Evolutionary conservation across 2,888 invertebrate species (phyloP).

Genomic region (Idaea biselata): DNA sequence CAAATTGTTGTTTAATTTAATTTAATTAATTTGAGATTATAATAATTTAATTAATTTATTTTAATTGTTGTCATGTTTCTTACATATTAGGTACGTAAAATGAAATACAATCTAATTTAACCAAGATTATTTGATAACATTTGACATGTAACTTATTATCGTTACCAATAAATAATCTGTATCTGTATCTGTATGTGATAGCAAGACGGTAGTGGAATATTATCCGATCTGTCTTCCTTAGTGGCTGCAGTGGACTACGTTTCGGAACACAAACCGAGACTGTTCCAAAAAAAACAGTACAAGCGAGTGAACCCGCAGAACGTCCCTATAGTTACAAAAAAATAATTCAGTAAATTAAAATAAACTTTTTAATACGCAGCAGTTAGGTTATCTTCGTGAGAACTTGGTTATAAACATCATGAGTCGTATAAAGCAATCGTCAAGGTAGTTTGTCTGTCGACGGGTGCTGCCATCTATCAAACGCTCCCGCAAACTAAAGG

Average conservation of each 20-base stretch:
- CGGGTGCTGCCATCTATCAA: conserved; percentile 74
- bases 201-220: too few relatives aligned
- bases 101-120: too few relatives aligned
- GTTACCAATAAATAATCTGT: too few relatives aligned
- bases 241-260: not conserved
- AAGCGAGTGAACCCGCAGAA: not conserved
- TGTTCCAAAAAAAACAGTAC: not conserved
- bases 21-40: too few relatives aligned
- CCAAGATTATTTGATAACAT: too few relatives aligned
- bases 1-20: too few relatives aligned
- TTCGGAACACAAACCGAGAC: not conserved
- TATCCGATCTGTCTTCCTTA: not conserved
- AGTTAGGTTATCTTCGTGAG: conserved; percentile 16
- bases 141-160: too few relatives aligned
- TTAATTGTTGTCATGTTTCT: too few relatives aligned
- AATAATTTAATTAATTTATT: too few relatives aligned
- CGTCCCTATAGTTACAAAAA: conserved; percentile 3
- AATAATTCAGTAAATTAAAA: conserved; percentile 27
- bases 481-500: conserved; percentile 53
- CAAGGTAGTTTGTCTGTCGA: conserved; percentile 59
- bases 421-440: conserved; percentile 62
- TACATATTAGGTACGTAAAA: too few relatives aligned
- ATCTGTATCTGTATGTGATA: too few relatives aligned
- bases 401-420: conserved; percentile 43
- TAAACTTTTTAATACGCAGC: conserved; percentile 15